Evolutionary conservation across 2,888 invertebrate genomes (phyloP).

Genomic region (Acrocera orbiculus): DNA sequence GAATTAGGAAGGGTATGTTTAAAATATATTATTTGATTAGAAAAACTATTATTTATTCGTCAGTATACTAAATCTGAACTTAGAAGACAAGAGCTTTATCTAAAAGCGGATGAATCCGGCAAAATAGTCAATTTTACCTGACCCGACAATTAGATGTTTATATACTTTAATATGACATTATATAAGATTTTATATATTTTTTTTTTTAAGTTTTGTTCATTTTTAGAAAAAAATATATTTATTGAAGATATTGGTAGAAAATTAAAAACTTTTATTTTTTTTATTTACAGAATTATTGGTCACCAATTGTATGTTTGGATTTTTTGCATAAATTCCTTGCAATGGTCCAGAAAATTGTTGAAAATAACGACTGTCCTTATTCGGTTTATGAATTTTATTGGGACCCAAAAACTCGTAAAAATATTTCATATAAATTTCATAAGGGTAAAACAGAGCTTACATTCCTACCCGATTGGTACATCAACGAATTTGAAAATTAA

Average conservation of each 20-base stretch:
- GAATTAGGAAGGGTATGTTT: background rate
- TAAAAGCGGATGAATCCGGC: too few relatives aligned
- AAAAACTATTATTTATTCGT: background rate
- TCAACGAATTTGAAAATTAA: conserved; percentile 7
- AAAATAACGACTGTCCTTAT: conserved; percentile 17
- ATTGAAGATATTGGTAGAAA: too few relatives aligned
- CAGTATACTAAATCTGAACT: too few relatives aligned
- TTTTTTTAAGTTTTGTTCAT: too few relatives aligned
- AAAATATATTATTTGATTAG: background rate
- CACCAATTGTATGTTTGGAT: conserved; percentile 45
- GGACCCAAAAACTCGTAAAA: conserved; percentile 11
- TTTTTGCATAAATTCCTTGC: conserved; percentile 45
- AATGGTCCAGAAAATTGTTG: conserved; percentile 32
- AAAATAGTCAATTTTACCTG: too few relatives aligned
- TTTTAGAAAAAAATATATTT: too few relatives aligned
- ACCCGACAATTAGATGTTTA: too few relatives aligned
- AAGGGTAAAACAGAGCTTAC: conserved; percentile 15
- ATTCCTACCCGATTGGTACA: conserved; percentile 21
- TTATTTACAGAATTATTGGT: conserved; percentile 36
- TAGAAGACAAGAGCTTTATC: too few relatives aligned
- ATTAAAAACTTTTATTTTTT: conserved; percentile 3
- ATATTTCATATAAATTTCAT: conserved; percentile 13
- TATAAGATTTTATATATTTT: too few relatives aligned
- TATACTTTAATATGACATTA: too few relatives aligned
- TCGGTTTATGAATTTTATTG: conserved; percentile 20